phyloP scores from a whole-genome alignment of 2,888 invertebrate species.

The Hydropsyche betteni region DNA sequence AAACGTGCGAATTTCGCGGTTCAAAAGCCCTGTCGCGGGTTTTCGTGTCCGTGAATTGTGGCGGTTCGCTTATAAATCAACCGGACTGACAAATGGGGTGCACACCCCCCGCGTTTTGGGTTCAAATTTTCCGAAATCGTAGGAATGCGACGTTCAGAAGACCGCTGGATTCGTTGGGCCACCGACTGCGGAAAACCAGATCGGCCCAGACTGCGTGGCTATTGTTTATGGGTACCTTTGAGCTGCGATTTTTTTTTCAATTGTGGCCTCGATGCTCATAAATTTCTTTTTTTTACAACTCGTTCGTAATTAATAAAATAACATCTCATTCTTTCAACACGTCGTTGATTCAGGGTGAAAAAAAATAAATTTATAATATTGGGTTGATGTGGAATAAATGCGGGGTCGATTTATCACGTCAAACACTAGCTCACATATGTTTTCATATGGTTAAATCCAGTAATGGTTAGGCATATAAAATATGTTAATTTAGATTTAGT shows the following conservation, averaged over 20 bases:
- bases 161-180: slow-evolving; percentile 22
- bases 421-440: too few relatives aligned
- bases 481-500: too few relatives aligned
- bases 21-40: slow-evolving; percentile 28
- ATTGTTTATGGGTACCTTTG: slow-evolving; percentile 39
- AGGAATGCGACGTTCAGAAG: slow-evolving; percentile 31
- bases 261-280: not conserved
- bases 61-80: slow-evolving; percentile 42
- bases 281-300: not conserved
- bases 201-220: slow-evolving; percentile 51
- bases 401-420: too few relatives aligned
- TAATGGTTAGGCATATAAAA: too few relatives aligned
- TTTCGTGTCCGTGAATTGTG: slow-evolving; percentile 22
- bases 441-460: too few relatives aligned
- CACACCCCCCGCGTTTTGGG: slow-evolving; percentile 40
- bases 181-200: slow-evolving; percentile 38
- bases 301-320: not conserved
- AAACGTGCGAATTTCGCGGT: not conserved
- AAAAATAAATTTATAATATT: not conserved
- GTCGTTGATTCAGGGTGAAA: slow-evolving; percentile 2
- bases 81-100: slow-evolving; percentile 40
- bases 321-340: slow-evolving; percentile 18
- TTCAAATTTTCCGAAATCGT: slow-evolving; percentile 34
- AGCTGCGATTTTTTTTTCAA: not conserved
- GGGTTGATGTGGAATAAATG: too few relatives aligned